Evolutionary conservation across 2,797 vertebrate genomes (phyloP), one percentile per base, ranked within the genome.

Genomic region (Arrhamphus sclerolepis): DNA sequence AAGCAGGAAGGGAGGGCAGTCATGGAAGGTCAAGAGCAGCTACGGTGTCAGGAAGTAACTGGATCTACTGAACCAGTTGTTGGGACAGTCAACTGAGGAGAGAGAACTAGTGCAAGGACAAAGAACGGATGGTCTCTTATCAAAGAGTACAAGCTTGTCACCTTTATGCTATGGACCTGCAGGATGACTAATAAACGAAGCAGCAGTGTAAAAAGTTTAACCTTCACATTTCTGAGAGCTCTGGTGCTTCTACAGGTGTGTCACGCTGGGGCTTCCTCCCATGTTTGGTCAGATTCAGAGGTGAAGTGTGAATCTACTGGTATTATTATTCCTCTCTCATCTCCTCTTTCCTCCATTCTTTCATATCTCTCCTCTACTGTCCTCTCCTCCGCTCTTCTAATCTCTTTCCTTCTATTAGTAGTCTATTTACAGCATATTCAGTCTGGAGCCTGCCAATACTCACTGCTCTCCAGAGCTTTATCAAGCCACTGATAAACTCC

Each of bases 341-440:
- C 77, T 82, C 68, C 66, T 73, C 65, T 66, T 58, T 75, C 78
- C 66, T 80, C 70, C 72, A 73, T 66, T 78, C 72, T 70, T 80
- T 69, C 71, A 79, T 85, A 84, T 86, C 83, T 87, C 78, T 77
- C 82, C 86, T 87, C 72, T 67, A 70, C 82, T 83, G 82, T 85
- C 84, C 83, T 86, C 85, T 79, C 73, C 75, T 77, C 70, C 67
- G 44, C 65, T 78, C 75, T 70, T 82, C 79, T 85, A 86, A 88
- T 88, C 87, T 84, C 73, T 81, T 70, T 73, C 52, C 50, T 80
- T 88, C 81, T 85, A 89, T 90, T 88, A 91, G 88, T 82, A 85
- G 84, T 91, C 89, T 86, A 89, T 89, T 89, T 88, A 89, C 84
- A 79, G 88, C 87, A 44, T 84, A 73, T 85, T 89, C 82, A 73